A percentile compares a stretch with the other conserved stretches of the same genome.
phyloP scores from a whole-genome alignment of 1,140 invertebrate genomes.

The Andrena cerasifolii region DNA sequence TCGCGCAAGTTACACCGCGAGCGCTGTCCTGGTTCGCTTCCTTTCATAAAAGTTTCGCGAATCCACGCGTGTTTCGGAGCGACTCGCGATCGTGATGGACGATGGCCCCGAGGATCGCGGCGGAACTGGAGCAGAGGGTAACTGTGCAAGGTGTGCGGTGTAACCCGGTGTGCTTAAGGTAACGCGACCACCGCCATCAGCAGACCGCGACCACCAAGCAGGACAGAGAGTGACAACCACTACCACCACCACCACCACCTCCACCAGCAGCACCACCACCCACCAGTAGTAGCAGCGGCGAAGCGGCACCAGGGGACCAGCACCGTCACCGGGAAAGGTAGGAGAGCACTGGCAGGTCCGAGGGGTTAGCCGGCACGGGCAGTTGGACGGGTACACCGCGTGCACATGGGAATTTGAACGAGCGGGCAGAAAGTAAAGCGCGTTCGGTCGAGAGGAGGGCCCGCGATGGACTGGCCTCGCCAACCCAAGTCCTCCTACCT shows the following conservation, averaged over 20 bases:
- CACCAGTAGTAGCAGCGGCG: conserved; percentile 13
- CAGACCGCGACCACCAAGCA: conserved; percentile 25
- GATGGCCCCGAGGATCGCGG: conserved; percentile 10
- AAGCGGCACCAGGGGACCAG: conserved; percentile 13
- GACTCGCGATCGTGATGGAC: background rate
- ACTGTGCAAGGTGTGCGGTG: conserved; percentile 68
- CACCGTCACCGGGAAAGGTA: conserved; percentile 21
- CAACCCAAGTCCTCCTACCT: conserved; percentile 77
- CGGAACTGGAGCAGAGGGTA: conserved; percentile 68
- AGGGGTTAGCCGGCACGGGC: conserved; percentile 50
- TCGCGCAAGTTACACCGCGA: no score
- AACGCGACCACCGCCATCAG: conserved; percentile 52
- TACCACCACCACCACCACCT: conserved; percentile 29
- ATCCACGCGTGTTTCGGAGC: no score
- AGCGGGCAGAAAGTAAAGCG: conserved; percentile 76
- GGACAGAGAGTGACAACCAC: conserved; percentile 39
- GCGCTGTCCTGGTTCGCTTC: no score
- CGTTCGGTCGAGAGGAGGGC: conserved; percentile 81
- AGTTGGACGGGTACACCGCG: conserved; percentile 60
- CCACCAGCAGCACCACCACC: background rate
- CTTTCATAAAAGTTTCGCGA: no score
- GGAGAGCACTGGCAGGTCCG: conserved; percentile 19
- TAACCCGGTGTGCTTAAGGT: conserved; percentile 66
- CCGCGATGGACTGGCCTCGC: conserved; percentile 81
- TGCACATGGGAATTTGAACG: conserved; percentile 76